A percentile compares a stretch with the other conserved stretches of the same genome.
These are phyloP conservation scores for Pseudoatta argentina DNA, from an alignment of 1,140 invertebrate species.

Conservation along the genomic window DNA sequence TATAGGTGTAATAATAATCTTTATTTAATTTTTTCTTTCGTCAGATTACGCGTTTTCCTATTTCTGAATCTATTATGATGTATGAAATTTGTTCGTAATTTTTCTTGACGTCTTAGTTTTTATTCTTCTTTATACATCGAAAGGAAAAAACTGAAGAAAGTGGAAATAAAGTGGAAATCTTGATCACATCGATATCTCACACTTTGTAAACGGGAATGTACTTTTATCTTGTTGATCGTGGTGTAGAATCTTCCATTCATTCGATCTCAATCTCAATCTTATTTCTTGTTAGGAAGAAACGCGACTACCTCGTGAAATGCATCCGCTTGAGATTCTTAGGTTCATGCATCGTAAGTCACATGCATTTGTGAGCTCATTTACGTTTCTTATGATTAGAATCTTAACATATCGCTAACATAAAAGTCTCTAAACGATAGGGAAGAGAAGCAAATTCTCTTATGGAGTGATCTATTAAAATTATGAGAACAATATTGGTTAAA, in stretches of 20 bases:
- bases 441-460: background rate
- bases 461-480: background rate
- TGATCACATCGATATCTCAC: conserved; percentile 24
- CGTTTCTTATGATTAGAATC: conserved; percentile 25
- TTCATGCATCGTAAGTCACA: conserved; percentile 12
- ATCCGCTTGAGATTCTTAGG: conserved; percentile 30
- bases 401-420: conserved; percentile 5
- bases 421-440: background rate
- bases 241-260: conserved; percentile 1
- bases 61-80: background rate
- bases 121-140: background rate
- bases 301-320: conserved; percentile 22
- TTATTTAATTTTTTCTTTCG: background rate
- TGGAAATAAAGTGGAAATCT: conserved; percentile 21
- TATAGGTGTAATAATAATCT: background rate
- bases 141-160: background rate
- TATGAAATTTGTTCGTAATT: background rate
- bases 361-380: conserved; percentile 42
- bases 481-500: background rate
- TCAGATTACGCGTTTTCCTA: background rate
- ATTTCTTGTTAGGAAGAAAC: conserved; percentile 23
- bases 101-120: conserved; percentile 11
- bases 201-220: conserved; percentile 32
- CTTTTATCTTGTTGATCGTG: conserved; percentile 38
- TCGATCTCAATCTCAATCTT: conserved; percentile 54